Percentiles rank a stretch among this genome's conserved stretches.
Evolutionary conservation across 2,888 invertebrate genomes (phyloP).

Genomic region (Cryptophagus acutangulus): DNA sequence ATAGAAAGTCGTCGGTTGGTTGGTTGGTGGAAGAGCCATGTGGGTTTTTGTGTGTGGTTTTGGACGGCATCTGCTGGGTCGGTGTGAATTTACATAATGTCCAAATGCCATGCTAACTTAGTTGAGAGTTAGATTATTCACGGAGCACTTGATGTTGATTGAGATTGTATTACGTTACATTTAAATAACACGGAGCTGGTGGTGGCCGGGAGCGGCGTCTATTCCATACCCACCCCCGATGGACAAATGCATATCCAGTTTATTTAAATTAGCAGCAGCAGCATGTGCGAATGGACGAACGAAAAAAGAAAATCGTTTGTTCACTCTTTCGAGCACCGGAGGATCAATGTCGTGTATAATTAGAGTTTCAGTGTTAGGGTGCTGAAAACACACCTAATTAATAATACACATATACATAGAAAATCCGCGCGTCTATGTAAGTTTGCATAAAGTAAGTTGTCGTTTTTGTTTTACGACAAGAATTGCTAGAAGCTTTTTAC

Average conservation of each 20-base stretch:
- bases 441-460: slow-evolving; percentile 33
- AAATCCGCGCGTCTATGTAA: slow-evolving; percentile 19
- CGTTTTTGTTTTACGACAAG: slow-evolving; percentile 35
- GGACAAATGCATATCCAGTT: no score
- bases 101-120: slow-evolving; percentile 41
- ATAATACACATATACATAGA: slow-evolving; percentile 10
- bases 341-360: no score
- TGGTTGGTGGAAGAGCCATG: slow-evolving; percentile 22
- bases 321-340: no score
- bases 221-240: no score
- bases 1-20: no score
- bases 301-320: no score
- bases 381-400: no score
- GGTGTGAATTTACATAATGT: slow-evolving; percentile 41
- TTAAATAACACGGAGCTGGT: slow-evolving; percentile 36
- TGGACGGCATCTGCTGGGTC: slow-evolving; percentile 36
- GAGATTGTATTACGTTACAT: slow-evolving; percentile 41
- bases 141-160: slow-evolving; percentile 41
- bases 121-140: slow-evolving; percentile 37
- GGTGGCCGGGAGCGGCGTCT: no score
- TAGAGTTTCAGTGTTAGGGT: no score
- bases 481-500: slow-evolving; percentile 33
- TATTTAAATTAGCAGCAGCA: no score
- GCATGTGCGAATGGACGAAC: no score
- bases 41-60: slow-evolving; percentile 29